Evolutionary conservation across 2,888 invertebrate genomes (phyloP).

Genomic region (Dusona sp.): DNA sequence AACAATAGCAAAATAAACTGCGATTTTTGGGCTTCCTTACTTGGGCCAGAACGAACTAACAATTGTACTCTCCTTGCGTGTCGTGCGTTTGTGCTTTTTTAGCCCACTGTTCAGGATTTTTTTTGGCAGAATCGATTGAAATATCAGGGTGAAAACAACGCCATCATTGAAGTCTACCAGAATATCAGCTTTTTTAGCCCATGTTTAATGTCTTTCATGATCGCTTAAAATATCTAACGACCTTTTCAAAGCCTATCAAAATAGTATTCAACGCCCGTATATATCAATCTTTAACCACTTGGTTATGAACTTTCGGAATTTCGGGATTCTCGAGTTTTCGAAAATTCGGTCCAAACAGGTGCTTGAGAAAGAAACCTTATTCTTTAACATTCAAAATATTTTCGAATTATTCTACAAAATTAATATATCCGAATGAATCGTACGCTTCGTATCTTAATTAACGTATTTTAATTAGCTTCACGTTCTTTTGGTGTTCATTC

Average conservation of each 20-base stretch:
- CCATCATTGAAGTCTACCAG: neutral
- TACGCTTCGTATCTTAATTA: too few species aligned
- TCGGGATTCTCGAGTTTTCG: neutral
- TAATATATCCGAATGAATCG: too few species aligned
- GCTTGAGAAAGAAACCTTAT: neutral
- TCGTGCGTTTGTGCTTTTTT: neutral
- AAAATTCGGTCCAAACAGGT: too few species aligned
- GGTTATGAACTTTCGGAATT: neutral
- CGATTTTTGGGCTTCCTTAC: neutral
- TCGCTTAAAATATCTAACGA: neutral
- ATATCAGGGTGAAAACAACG: neutral
- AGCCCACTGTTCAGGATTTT: neutral
- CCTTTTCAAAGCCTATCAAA: neutral
- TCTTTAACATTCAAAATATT: neutral
- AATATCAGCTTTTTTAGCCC: neutral
- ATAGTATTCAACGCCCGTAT: neutral
- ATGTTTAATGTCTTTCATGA: neutral
- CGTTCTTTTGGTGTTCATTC: too few species aligned
- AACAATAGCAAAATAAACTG: neutral
- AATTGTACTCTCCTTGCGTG: neutral
- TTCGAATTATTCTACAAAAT: too few species aligned
- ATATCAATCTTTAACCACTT: neutral
- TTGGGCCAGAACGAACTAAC: neutral
- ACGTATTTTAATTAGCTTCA: too few species aligned
- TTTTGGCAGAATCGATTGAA: neutral